phyloP scores from a whole-genome alignment of 2,888 invertebrate genomes.

The Netelia virgata region DNA sequence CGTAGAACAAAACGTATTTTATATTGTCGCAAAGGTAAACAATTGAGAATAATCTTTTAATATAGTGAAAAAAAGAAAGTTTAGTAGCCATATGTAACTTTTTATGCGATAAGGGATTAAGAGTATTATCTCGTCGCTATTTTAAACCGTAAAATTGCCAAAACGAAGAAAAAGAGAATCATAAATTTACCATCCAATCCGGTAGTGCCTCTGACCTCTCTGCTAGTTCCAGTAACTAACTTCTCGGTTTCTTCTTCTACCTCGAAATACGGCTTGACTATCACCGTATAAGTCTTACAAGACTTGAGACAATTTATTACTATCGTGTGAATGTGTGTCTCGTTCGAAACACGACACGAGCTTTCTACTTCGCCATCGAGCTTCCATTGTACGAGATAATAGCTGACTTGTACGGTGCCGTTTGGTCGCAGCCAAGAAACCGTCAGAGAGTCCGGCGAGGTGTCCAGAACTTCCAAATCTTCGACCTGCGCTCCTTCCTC shows the following conservation, averaged over 20 bases:
- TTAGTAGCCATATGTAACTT: too few relatives aligned
- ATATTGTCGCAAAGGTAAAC: too few relatives aligned
- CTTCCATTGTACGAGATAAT: constrained; percentile 64
- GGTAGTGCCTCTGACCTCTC: constrained; percentile 59
- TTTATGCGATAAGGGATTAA: too few relatives aligned
- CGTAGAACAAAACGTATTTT: too few relatives aligned
- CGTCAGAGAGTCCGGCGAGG: constrained; percentile 55
- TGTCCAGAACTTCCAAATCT: constrained; percentile 35
- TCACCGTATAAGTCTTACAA: constrained; percentile 67
- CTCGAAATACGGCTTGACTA: constrained; percentile 54
- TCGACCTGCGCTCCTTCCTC: constrained; percentile 33
- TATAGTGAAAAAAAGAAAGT: too few relatives aligned
- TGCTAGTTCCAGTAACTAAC: constrained; percentile 23
- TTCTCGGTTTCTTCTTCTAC: neutral
- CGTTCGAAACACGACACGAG: constrained; percentile 16
- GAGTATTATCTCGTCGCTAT: too few relatives aligned
- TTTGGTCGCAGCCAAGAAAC: constrained; percentile 64
- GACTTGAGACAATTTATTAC: constrained; percentile 27
- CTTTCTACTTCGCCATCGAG: neutral
- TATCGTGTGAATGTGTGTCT: constrained; percentile 2
- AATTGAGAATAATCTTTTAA: too few relatives aligned
- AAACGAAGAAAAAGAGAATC: neutral
- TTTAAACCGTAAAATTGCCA: neutral
- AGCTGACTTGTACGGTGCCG: neutral
- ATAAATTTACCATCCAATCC: constrained; percentile 61